Percentiles rank a stretch among this genome's conserved stretches.
These are phyloP conservation scores for Antheraea pernyi DNA, from an alignment of 1,140 invertebrate genomes.

Conservation along the genomic window DNA sequence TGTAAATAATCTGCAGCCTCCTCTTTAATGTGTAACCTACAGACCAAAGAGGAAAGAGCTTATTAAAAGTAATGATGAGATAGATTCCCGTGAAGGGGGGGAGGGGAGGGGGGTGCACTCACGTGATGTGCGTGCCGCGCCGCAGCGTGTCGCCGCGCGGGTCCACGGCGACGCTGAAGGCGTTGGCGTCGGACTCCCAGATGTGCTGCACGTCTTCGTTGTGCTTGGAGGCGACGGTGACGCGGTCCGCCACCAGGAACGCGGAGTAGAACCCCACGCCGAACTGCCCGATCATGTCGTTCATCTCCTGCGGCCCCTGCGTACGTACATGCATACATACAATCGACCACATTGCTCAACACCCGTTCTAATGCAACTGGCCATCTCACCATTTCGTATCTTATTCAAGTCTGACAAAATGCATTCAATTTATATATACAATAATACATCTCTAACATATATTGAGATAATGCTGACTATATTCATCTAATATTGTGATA, in stretches of 20 bases:
- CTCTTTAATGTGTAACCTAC: conserved; percentile 95
- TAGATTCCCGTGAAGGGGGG: no score
- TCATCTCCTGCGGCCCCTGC: conserved; percentile 60
- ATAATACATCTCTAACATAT: no score
- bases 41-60: no score
- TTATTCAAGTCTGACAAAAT: no score
- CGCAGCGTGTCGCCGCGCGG: conserved; percentile 94
- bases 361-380: background rate
- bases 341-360: background rate
- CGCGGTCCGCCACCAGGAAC: conserved; percentile 95
- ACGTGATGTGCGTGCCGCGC: conserved; percentile 90
- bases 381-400: no score
- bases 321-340: no score
- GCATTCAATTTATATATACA: no score
- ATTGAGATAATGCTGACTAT: no score
- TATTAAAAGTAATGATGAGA: no score
- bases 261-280: conserved; percentile 99
- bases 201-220: conserved; percentile 98
- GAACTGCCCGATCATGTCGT: conserved; percentile 96
- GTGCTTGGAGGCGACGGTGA: conserved; percentile 96
- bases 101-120: conserved; percentile 21
- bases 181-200: conserved; percentile 97
- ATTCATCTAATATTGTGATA: no score
- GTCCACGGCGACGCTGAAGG: conserved; percentile 95
- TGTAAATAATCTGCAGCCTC: conserved; percentile 98